phyloP scores from a whole-genome alignment of 2,888 invertebrate genomes.

The Papilio protenor region DNA sequence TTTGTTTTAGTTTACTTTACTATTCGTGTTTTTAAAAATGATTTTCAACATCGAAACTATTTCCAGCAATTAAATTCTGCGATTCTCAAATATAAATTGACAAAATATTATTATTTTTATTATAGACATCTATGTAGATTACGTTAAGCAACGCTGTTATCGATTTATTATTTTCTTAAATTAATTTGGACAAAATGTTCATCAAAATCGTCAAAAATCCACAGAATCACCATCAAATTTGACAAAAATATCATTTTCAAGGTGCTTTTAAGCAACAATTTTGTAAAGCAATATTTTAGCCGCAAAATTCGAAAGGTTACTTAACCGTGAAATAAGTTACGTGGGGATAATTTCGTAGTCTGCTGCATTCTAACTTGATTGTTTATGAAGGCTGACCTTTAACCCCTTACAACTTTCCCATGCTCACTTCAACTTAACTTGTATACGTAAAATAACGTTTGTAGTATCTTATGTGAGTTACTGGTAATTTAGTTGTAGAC shows the following conservation, averaged over 20 bases:
- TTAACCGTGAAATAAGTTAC: conserved; percentile 18
- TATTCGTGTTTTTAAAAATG: not conserved
- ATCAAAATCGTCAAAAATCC: not conserved
- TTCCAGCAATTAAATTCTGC: not conserved
- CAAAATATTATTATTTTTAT: too few relatives aligned
- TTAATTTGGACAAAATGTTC: too few relatives aligned
- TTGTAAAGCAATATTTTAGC: not conserved
- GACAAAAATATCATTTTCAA: not conserved
- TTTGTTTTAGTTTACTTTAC: not conserved
- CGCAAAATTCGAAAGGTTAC: not conserved
- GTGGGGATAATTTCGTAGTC: conserved; percentile 12
- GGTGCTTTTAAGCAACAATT: not conserved
- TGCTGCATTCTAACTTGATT: conserved; percentile 19
- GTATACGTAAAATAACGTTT: too few relatives aligned
- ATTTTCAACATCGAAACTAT: not conserved
- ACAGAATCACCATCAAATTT: not conserved
- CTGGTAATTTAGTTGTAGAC: too few relatives aligned
- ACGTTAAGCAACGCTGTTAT: too few relatives aligned
- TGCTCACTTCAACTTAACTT: not conserved
- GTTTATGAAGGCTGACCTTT: conserved; percentile 6
- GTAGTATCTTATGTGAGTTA: too few relatives aligned
- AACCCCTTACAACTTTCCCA: conserved; percentile 1
- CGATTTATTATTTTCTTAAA: too few relatives aligned
- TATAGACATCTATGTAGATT: too few relatives aligned
- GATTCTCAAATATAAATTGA: not conserved